A percentile compares a stretch with the other conserved stretches of the same genome.
Evolutionary conservation across 2,113 vertebrate species (phyloP).

Genomic region (Tyto alba): DNA sequence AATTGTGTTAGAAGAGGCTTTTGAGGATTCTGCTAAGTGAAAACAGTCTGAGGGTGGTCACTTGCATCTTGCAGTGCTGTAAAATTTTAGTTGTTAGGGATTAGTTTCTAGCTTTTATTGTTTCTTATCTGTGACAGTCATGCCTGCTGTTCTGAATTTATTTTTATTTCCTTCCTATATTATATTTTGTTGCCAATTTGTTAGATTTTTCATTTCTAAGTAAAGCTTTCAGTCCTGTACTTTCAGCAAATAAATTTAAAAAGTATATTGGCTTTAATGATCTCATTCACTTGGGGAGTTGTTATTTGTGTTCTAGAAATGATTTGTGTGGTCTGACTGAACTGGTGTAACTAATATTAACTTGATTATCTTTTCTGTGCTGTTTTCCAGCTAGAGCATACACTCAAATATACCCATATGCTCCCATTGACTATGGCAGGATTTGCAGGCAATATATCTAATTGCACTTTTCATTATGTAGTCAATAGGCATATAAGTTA

Average conservation of each 20-base stretch:
- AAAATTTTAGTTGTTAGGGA: background rate
- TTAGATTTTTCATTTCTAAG: conserved; percentile 42
- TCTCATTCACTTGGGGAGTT: conserved; percentile 11
- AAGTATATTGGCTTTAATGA: conserved; percentile 20
- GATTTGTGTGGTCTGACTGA: conserved; percentile 24
- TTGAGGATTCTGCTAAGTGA: background rate
- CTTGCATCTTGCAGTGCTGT: background rate
- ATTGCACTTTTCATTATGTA: conserved; percentile 50
- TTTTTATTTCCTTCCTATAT: conserved; percentile 12
- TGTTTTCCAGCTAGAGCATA: background rate
- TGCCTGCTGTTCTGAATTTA: conserved; percentile 5
- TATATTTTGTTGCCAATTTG: conserved; percentile 12
- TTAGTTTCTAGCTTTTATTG: background rate
- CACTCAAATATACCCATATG: background rate
- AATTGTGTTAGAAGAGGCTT: background rate
- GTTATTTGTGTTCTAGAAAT: conserved; percentile 28
- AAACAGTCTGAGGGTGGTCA: background rate
- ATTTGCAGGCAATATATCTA: conserved; percentile 47
- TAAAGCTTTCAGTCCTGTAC: conserved; percentile 19
- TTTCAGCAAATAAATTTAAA: conserved; percentile 33
- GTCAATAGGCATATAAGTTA: conserved; percentile 33
- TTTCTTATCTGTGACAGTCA: conserved; percentile 14
- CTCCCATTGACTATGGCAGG: background rate
- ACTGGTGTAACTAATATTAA: conserved; percentile 39
- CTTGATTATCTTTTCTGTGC: conserved; percentile 18